Evolutionary conservation across 1,140 invertebrate genomes (phyloP), one percentile per base, ranked within the genome.

Genomic region (Atta cephalotes): DNA sequence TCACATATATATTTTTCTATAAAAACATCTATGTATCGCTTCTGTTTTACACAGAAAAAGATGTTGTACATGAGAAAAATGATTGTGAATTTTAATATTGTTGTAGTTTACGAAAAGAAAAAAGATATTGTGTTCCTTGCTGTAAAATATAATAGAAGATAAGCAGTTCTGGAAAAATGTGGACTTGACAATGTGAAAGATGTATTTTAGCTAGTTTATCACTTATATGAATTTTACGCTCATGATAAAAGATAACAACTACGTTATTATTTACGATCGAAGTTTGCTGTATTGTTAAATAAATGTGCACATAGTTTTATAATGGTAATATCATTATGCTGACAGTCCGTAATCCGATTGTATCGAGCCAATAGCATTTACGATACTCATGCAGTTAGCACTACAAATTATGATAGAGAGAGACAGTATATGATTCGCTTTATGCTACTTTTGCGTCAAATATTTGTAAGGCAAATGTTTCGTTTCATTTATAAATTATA

Each of bases 281-380:
- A 66, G 18, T 79, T 65, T 49, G 18, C n/a, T 51, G 16, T 16
- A 39, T 56, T 56, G 28, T 35, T 80, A 53, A 79, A 79, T 49
- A 25, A 63, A 28, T 63, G 39, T 45, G 25, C 45, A n/a, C 35
- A 63, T 63, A 79, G 9, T 80, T 80, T 80, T 80, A 80, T 65
- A 21, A 1, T 12, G 62, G 12, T 35, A 65, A 79, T 56, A 66
- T 25, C 62, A 14, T 70, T 76, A 60, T 28, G 12, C n/a, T 16
- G 14, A 39, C 28, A 65, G 39, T 70, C 28, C 21, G 14, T 56
- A 70, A 70, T 39, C n/a, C 0, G n/a, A 81, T 80, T 35, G 63
- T 80, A 68, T 68, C 78, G n/a, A 58, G 65, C 4, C 31, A 70
- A 70, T 51, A 35, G 51, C 49, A 56, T 35, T 53, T 70, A 16